Evolutionary conservation across 2,797 vertebrate genomes (phyloP).

Genomic region (Tapera naevia): DNA sequence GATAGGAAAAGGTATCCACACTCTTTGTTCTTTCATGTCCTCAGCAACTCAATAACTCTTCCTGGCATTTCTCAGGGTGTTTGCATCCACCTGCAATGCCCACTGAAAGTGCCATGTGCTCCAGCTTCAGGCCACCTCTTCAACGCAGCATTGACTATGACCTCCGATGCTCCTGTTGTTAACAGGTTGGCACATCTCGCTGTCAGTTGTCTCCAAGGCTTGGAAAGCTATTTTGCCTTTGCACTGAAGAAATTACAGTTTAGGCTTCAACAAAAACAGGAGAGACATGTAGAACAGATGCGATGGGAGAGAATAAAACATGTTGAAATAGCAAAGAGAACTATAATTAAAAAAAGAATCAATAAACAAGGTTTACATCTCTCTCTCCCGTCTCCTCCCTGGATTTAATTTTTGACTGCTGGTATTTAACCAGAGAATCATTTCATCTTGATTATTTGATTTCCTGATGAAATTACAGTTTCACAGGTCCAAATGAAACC

Average conservation of each 20-base stretch:
- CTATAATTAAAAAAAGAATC: neutral
- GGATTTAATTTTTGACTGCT: neutral
- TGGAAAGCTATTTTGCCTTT: neutral
- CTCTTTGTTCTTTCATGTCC: neutral
- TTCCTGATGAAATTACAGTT: conserved; percentile 43
- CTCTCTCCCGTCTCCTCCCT: neutral
- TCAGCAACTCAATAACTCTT: neutral
- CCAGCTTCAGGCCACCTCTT: neutral
- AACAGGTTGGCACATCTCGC: neutral
- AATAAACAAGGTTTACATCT: neutral
- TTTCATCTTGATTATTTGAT: neutral
- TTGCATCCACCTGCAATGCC: neutral
- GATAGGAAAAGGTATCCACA: neutral
- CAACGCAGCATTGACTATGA: neutral
- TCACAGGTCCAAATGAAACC: conserved; percentile 2
- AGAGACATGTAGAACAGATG: neutral
- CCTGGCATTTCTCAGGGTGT: neutral
- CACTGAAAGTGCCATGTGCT: neutral
- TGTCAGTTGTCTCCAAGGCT: neutral
- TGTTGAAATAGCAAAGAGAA: neutral
- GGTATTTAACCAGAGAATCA: neutral
- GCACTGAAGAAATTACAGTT: neutral
- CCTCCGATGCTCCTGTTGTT: neutral
- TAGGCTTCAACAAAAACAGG: neutral
- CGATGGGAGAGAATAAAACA: neutral